Conservation (phyloP, 2,888 invertebrate species). For the Blastobasis lacticolella region DNA sequence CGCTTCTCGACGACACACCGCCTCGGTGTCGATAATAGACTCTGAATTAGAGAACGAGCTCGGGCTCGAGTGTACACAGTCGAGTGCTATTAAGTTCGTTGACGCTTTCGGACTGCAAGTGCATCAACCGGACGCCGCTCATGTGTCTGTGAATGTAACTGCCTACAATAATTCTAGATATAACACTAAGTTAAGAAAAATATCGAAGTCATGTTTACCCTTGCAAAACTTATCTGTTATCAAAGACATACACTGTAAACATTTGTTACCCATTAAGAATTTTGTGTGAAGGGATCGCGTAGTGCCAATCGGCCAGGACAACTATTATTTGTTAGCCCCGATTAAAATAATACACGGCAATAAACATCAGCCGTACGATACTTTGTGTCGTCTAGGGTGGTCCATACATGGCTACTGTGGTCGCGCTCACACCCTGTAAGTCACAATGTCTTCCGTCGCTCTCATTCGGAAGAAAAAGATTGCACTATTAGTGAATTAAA, state of each 20-base stretch:
- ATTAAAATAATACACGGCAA: slow-evolving; percentile 11
- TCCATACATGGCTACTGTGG: slow-evolving; percentile 13
- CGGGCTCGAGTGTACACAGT: neutral
- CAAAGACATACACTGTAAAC: slow-evolving; percentile 7
- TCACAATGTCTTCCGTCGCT: slow-evolving; percentile 9
- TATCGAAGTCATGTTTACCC: slow-evolving; percentile 11
- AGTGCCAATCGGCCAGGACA: slow-evolving; percentile 16
- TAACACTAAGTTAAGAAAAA: slow-evolving; percentile 7
- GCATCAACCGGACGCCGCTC: slow-evolving; percentile 9
- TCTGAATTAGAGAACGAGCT: slow-evolving; percentile 3
- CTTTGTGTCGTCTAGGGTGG: slow-evolving; percentile 14
- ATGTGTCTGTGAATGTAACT: slow-evolving; percentile 7
- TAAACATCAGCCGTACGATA: slow-evolving; percentile 12
- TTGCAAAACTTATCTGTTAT: slow-evolving; percentile 11
- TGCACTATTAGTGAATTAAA: slow-evolving; percentile 8
- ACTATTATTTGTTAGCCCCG: slow-evolving; percentile 14
- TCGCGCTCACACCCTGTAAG: slow-evolving; percentile 10
- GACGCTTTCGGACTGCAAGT: slow-evolving; percentile 5
- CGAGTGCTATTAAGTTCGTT: slow-evolving; percentile 1
- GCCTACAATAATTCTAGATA: slow-evolving; percentile 6
- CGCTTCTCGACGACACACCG: slow-evolving; percentile 13
- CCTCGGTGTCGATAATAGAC: slow-evolving; percentile 12
- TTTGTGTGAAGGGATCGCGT: slow-evolving; percentile 11
- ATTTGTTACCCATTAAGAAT: slow-evolving; percentile 9
- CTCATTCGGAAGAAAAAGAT: slow-evolving; percentile 5